Conservation (phyloP, 2,113 vertebrate genomes). For the Rana temporaria region DNA sequence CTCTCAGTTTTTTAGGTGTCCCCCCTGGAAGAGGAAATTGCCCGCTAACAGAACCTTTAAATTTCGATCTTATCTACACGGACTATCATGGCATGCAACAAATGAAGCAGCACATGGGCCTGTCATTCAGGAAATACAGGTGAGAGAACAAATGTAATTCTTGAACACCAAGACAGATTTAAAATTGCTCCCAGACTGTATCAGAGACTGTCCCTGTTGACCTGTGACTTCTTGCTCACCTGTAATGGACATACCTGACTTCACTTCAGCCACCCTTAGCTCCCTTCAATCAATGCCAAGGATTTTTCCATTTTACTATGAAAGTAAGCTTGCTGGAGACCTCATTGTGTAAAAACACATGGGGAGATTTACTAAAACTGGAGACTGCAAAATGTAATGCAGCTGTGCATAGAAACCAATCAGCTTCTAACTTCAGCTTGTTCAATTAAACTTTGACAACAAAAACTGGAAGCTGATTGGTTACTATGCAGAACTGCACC, state of each 20-base stretch:
- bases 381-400: no score
- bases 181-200: not conserved
- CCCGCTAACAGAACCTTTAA: conserved; percentile 86
- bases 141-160: conserved; percentile 66
- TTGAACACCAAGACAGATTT: conserved; percentile 8
- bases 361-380: no score
- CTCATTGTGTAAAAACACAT: no score
- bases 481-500: no score
- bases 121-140: conserved; percentile 96
- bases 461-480: no score
- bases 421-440: no score
- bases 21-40: conserved; percentile 95
- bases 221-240: not conserved
- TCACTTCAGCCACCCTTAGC: not conserved
- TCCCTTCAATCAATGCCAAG: not conserved
- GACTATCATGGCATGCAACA: conserved; percentile 97
- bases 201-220: conserved; percentile 1
- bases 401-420: no score
- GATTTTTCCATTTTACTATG: no score
- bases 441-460: no score
- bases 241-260: not conserved
- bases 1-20: conserved; percentile 88
- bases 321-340: no score
- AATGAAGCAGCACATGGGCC: conserved; percentile 97
- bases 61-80: conserved; percentile 96